Base-by-base conservation (phyloP, 2,888 invertebrate genomes). In the Apamea crenata region DNA sequence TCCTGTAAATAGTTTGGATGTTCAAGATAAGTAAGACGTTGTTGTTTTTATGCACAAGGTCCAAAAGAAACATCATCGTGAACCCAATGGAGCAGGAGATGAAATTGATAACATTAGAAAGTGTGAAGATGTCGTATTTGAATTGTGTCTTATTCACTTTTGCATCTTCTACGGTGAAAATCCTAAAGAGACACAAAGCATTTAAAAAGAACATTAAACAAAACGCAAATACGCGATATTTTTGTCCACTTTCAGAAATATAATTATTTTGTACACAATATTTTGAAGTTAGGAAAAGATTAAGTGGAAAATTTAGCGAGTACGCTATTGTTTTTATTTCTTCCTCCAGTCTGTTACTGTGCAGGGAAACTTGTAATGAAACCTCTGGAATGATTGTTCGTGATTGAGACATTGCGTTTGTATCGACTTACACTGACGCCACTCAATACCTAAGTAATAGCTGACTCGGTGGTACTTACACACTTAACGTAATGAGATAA, bases 261-360 rank as follows among this genome's bases (percentile, higher is more conserved):
- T 56, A n/a, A 40, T 16, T 66, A 47, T 80, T 59, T 59, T 21
- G 47, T 18, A 80, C 12, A 16, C 2, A 8, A 74, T 59, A 82
- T 66, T 80, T 80, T 74, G 82, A 74, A 29, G 21, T 40, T 18
- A 74, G 18, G 59, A 80, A 80, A 16, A 80, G 14, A 40, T 66
- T 82, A 7, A 82, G 56, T 56, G 81, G 81, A 65, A 36, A 47
- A 36, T 79, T 79, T 25, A 81, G 18, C 2, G 79, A 79, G 36
- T 47, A 12, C 0, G 74, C 82, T n/a, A 80, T n/a, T 66, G 29
- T 56, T 66, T 82, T 56, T 21, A 74, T 29, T 29, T 81, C 56
- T 16, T 56, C 18, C 16, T 82, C 74, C 7, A 80, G 29, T 16
- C 2, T 36, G 29, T 73, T 82, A 66, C 21, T 47, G 14, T 47